Evolutionary conservation across 1,140 invertebrate species (phyloP), one percentile per base, ranked within the genome.

Genomic region (Zaprionus capensis): DNA sequence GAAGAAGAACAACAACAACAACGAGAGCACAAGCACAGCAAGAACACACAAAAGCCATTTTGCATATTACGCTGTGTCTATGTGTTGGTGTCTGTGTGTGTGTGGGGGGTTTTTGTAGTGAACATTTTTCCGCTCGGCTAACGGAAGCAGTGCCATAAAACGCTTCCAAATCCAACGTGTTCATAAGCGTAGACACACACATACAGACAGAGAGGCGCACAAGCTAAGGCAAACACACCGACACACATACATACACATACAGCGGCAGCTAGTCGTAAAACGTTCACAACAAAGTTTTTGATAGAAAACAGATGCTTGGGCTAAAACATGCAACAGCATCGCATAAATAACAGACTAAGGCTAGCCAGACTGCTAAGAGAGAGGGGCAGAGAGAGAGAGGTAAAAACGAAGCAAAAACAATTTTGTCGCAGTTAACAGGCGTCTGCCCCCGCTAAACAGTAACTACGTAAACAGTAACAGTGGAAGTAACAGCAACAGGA

Each of bases 291-390:
- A 86, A 77, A 80, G 67, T 76, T 77, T 80, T 79, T 80, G 83
- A 86, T 86, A 67, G 71, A 76, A 81, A 81, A 71, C 79, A 81
- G 76, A 81, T 81, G 79, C 78, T 80, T 61, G 41, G 51, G 20
- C 65, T 82, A 61, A 84, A 90, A 79, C 87, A 87, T 87, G 84
- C 85, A 87, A 87, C 84, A 87, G 78, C 81, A 81, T 59, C 73
- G 56, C 72, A 87, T 88, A 81, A 88, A 88, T 84, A 88, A 90
- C 78, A 90, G 84, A 78, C 79, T 88, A 73, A 69, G 81, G 78
- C 84, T 81, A 88, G 81, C 78, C 81, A 81, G 81, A 90, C 88
- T 84, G 78, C 51, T 71, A 58, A 78, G 24, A 12, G 15, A 44
- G 11, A 61, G 11, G 12, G 46, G 20, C 3, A 20, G 20, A 14